phyloP scores from a whole-genome alignment of 1,140 invertebrate species.

The Hylaeus anthracinus region DNA sequence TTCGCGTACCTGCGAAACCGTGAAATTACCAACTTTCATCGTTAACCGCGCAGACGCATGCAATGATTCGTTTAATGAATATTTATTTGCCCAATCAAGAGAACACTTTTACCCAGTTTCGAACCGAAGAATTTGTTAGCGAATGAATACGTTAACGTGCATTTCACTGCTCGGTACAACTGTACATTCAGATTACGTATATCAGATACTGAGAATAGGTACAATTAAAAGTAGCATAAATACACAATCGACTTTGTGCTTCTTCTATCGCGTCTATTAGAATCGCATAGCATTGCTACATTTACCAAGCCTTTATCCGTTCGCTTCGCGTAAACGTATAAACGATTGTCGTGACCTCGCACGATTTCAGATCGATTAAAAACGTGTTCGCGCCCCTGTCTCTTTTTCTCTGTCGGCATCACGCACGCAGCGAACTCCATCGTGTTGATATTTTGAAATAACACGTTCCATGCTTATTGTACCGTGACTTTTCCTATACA shows the following conservation, averaged over 20 bases:
- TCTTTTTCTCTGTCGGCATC: neutral
- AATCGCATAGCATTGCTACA: neutral
- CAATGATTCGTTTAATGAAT: neutral
- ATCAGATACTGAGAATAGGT: neutral
- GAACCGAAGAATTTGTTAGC: neutral
- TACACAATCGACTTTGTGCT: neutral
- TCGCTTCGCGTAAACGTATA: neutral
- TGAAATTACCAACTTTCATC: slow-evolving; percentile 8
- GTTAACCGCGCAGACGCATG: neutral
- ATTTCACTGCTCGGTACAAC: neutral
- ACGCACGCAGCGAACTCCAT: neutral
- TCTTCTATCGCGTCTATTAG: neutral
- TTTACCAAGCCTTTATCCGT: slow-evolving; percentile 6
- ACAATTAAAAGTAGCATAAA: neutral
- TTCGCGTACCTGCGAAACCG: neutral
- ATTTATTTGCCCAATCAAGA: neutral
- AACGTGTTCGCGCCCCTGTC: neutral
- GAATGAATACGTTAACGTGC: neutral
- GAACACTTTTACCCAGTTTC: neutral
- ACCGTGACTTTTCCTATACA: slow-evolving; percentile 54
- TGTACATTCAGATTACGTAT: neutral
- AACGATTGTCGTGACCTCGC: slow-evolving; percentile 28
- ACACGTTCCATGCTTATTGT: slow-evolving; percentile 46
- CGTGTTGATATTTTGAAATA: slow-evolving; percentile 43
- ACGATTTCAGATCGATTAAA: slow-evolving; percentile 45